These are phyloP conservation scores for Drosophila ficusphila DNA, from an alignment of 1,140 invertebrate genomes.

Conservation along the genomic window DNA sequence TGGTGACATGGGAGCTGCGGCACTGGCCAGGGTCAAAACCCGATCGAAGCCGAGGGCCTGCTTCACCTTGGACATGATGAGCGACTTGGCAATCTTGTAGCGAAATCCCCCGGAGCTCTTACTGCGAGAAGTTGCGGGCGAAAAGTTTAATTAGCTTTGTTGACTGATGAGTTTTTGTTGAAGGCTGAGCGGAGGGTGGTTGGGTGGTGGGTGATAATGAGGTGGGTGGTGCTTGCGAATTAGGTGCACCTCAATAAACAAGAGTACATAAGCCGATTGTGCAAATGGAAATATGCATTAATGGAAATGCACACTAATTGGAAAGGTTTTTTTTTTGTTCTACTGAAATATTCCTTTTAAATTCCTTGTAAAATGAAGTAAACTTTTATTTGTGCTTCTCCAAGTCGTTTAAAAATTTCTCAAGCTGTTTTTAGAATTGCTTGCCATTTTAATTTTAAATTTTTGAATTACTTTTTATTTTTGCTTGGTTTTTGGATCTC, in stretches of 20 bases:
- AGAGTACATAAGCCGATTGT: background rate
- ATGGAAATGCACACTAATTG: background rate
- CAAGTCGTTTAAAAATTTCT: background rate
- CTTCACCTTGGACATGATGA: conserved; percentile 89
- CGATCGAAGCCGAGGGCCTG: conserved; percentile 91
- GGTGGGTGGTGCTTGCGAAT: conserved; percentile 1
- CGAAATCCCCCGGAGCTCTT: conserved; percentile 75
- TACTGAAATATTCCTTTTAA: too few species aligned
- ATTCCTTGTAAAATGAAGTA: too few species aligned
- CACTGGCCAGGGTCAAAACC: conserved; percentile 88
- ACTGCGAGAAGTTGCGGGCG: conserved; percentile 38
- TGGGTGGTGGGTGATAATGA: background rate
- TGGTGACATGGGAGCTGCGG: conserved; percentile 93
- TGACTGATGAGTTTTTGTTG: conserved; percentile 52
- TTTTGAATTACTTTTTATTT: background rate
- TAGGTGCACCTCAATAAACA: conserved; percentile 15
- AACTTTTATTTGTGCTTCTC: background rate
- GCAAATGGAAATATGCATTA: conserved; percentile 1
- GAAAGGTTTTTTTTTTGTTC: background rate
- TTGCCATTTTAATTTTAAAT: too few species aligned
- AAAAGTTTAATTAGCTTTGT: conserved; percentile 69
- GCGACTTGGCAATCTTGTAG: conserved; percentile 80
- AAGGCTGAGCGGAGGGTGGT: background rate
- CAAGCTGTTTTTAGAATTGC: background rate
- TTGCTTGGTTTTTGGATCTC: background rate